phyloP scores from a whole-genome alignment of 2,113 vertebrate species.

The Tursiops truncatus region DNA sequence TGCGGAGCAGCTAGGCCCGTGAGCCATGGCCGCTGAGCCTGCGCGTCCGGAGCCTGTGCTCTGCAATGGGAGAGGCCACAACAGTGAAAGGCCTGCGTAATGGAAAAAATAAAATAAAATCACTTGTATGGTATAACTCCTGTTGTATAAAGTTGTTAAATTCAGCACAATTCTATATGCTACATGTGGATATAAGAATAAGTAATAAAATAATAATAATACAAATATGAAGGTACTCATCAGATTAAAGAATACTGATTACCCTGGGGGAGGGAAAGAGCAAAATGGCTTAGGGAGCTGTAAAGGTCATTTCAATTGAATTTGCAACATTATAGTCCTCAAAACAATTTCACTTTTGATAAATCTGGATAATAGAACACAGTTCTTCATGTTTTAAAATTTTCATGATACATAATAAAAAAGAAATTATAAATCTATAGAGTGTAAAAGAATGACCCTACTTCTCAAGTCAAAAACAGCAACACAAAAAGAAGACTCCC shows the following conservation, averaged over 20 bases:
- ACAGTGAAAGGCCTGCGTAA: no score
- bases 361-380: constrained; percentile 49
- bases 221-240: not conserved
- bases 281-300: not conserved
- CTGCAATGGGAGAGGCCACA: no score
- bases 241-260: not conserved
- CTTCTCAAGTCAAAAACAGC: constrained; percentile 28
- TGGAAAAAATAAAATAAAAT: not conserved
- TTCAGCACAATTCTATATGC: not conserved
- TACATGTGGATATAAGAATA: not conserved
- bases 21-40: no score
- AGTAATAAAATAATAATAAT: not conserved
- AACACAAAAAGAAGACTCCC: constrained; percentile 4
- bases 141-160: not conserved
- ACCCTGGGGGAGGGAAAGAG: not conserved
- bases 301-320: constrained; percentile 14
- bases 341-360: constrained; percentile 64
- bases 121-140: not conserved
- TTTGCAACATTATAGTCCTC: not conserved
- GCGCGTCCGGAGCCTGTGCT: no score
- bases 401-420: constrained; percentile 66
- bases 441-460: constrained; percentile 49
- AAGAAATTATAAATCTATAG: constrained; percentile 57
- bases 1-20: no score
- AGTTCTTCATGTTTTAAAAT: constrained; percentile 57